Evolutionary conservation across 2,113 vertebrate species (phyloP).

Genomic region (Alexandromys fortis): DNA sequence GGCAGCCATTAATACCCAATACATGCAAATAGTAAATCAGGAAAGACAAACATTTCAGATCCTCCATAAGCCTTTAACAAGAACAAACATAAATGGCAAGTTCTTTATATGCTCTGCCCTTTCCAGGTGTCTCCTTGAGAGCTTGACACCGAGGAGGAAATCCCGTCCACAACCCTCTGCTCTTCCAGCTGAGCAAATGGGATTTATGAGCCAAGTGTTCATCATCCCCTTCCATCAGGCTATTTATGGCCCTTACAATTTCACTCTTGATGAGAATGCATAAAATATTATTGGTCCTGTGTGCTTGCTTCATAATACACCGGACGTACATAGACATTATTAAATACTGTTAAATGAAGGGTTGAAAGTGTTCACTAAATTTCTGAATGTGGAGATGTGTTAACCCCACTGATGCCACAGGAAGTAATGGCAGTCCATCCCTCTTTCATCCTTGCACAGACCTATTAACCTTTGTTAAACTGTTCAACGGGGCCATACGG

Average conservation of each 20-base stretch:
- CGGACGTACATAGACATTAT: slow-evolving; percentile 46
- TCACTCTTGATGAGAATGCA: slow-evolving; percentile 73
- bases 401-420: slow-evolving; percentile 38
- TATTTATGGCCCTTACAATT: slow-evolving; percentile 69
- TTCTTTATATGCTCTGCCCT: neutral
- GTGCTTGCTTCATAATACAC: slow-evolving; percentile 63
- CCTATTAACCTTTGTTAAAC: neutral
- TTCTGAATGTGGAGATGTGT: neutral
- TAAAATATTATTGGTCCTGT: slow-evolving; percentile 75
- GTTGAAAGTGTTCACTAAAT: slow-evolving; percentile 16
- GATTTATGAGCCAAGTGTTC: slow-evolving; percentile 56
- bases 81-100: slow-evolving; percentile 33
- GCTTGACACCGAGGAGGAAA: neutral
- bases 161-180: slow-evolving; percentile 5
- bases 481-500: neutral
- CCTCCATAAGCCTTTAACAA: neutral
- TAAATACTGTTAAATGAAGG: slow-evolving; percentile 69
- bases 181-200: neutral
- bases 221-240: slow-evolving; percentile 69
- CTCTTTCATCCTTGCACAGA: neutral
- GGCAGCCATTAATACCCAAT: neutral
- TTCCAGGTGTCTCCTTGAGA: slow-evolving; percentile 25
- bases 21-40: neutral
- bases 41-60: neutral
- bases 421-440: neutral